A percentile compares a stretch with the other conserved stretches of the same genome.
These are phyloP conservation scores for Rhopalosiphum nymphaeae DNA, from an alignment of 2,888 invertebrate genomes.

Conservation along the genomic window DNA sequence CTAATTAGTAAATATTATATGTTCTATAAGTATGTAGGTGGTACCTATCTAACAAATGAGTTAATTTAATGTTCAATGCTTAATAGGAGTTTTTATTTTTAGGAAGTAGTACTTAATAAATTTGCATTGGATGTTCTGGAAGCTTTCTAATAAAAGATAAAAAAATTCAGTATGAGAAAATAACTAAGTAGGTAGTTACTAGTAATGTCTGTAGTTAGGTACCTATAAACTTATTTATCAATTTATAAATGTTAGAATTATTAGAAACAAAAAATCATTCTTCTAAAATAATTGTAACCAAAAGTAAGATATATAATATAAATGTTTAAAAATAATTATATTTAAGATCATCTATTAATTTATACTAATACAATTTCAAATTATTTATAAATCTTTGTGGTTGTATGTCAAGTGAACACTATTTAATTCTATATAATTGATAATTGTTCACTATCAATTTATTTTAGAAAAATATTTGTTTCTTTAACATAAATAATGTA, in stretches of 20 bases:
- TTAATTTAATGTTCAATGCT: background rate
- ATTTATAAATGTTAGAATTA: background rate
- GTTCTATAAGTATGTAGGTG: background rate
- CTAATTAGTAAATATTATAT: background rate
- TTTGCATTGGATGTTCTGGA: background rate
- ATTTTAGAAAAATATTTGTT: background rate
- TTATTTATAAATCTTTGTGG: background rate
- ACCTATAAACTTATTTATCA: background rate
- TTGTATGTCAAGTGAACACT: background rate
- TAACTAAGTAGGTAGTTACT: background rate
- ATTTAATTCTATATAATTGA: background rate
- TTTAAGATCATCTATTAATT: background rate
- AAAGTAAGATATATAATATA: background rate
- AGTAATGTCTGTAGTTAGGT: background rate
- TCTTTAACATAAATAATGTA: conserved; percentile 23
- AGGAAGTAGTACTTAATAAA: background rate
- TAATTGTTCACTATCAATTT: background rate
- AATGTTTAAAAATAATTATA: background rate
- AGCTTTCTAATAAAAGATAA: background rate
- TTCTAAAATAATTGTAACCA: background rate
- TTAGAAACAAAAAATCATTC: background rate
- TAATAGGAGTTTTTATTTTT: background rate
- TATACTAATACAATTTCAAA: background rate
- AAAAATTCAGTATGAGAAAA: background rate
- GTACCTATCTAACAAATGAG: too few relatives aligned